Conservation (phyloP, 2,888 invertebrate genomes). For the Macrophya alboannulata region DNA sequence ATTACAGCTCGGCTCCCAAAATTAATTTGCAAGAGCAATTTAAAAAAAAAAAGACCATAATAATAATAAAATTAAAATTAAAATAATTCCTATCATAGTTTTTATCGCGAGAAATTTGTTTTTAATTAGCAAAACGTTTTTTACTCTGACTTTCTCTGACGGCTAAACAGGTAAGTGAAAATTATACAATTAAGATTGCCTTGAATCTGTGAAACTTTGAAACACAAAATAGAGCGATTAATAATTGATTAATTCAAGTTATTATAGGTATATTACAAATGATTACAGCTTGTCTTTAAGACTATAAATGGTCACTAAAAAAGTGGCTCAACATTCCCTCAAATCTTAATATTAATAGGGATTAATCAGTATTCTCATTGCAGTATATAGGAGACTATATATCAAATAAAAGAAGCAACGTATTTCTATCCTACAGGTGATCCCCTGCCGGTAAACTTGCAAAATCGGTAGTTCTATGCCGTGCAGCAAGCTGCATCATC, state of each 20-base stretch:
- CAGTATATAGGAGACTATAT: neutral
- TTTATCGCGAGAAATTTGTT: neutral
- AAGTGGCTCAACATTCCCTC: neutral
- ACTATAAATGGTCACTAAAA: neutral
- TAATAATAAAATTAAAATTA: neutral
- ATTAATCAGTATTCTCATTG: neutral
- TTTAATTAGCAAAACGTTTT: neutral
- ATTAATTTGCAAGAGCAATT: neutral
- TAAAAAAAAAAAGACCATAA: neutral
- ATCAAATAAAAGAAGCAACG: neutral
- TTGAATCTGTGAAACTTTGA: too few species aligned
- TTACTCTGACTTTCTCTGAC: neutral
- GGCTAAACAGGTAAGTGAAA: neutral
- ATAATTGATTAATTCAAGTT: neutral
- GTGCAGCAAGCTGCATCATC: conserved; percentile 80
- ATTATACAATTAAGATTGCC: too few species aligned
- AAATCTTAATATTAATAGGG: neutral
- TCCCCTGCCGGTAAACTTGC: neutral
- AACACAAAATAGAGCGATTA: neutral
- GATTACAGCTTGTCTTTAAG: neutral
- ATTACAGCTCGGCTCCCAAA: neutral
- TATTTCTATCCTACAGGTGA: neutral
- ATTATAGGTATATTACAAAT: neutral
- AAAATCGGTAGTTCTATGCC: conserved; percentile 61
- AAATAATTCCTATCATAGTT: neutral